Evolutionary conservation across 2,888 invertebrate genomes (phyloP).

Genomic region (Drosophila parthenogenetica): DNA sequence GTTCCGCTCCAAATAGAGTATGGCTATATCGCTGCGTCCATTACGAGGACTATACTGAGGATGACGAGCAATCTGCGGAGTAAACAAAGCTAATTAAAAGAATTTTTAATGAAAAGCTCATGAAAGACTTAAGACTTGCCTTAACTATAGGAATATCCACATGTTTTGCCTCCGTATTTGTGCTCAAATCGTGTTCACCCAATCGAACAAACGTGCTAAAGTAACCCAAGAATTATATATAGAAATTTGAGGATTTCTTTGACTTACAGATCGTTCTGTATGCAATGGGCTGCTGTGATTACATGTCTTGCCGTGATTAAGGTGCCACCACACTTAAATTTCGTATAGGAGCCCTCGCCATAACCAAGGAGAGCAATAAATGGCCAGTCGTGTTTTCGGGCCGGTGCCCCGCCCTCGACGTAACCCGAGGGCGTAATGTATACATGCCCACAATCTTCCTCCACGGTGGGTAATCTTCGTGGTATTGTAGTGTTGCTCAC

Average conservation of each 20-base stretch:
- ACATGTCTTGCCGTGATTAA: conserved; percentile 87
- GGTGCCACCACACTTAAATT: conserved; percentile 86
- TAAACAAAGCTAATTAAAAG: background rate
- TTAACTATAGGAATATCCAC: conserved; percentile 87
- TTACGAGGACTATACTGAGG: background rate
- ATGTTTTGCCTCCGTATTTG: conserved; percentile 86
- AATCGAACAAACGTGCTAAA: conserved; percentile 87
- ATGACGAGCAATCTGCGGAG: background rate
- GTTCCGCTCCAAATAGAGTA: conserved; percentile 87
- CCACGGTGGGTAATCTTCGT: conserved; percentile 76
- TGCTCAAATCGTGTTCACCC: conserved; percentile 91
- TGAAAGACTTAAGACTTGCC: conserved; percentile 78
- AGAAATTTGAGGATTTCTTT: background rate
- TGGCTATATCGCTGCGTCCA: background rate
- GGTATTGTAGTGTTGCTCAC: background rate
- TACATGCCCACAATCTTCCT: conserved; percentile 88
- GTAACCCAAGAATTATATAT: background rate
- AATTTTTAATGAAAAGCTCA: too few relatives aligned
- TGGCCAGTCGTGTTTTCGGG: conserved; percentile 90
- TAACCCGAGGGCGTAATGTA: conserved; percentile 86
- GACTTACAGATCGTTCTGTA: conserved; percentile 78
- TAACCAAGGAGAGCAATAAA: conserved; percentile 92
- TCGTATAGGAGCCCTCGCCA: conserved; percentile 83
- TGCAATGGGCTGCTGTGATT: conserved; percentile 87
- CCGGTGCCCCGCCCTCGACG: conserved; percentile 90